Evolutionary conservation across 2,797 vertebrate genomes (phyloP).

Genomic region (Cheracebus regulus): DNA sequence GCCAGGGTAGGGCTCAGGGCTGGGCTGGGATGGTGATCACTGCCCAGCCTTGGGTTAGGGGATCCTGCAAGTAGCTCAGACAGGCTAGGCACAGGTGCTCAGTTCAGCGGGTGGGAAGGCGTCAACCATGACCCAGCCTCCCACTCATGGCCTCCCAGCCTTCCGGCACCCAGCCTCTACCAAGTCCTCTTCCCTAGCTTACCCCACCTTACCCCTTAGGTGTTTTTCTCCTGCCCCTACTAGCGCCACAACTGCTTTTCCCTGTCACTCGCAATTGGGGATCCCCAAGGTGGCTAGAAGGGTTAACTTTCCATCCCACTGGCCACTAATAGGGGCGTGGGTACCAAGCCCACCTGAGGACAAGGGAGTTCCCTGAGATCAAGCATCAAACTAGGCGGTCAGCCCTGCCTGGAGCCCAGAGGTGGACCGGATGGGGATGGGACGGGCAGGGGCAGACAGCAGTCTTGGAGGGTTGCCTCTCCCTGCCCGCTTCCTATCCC

Average conservation of each 20-base stretch:
- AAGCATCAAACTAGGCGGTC: background rate
- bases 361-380: background rate
- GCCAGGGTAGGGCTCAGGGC: background rate
- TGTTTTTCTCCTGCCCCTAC: background rate
- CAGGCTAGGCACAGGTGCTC: background rate
- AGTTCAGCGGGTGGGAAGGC: background rate
- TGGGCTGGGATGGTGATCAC: background rate
- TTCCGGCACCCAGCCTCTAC: background rate
- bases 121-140: background rate
- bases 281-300: background rate
- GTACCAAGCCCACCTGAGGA: background rate
- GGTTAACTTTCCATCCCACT: background rate
- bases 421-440: background rate
- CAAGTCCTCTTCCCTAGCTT: background rate
- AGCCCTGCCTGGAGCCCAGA: background rate
- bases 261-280: background rate
- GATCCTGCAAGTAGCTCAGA: conserved; percentile 9
- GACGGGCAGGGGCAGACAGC: accelerated
- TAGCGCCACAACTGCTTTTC: background rate
- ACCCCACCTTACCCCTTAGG: background rate
- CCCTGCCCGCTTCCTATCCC: background rate
- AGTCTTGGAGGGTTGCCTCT: background rate
- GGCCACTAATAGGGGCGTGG: background rate
- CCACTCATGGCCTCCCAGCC: background rate
- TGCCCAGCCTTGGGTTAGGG: background rate